Conservation (phyloP, 2,888 invertebrate species). For the Gerosis bhagava region DNA sequence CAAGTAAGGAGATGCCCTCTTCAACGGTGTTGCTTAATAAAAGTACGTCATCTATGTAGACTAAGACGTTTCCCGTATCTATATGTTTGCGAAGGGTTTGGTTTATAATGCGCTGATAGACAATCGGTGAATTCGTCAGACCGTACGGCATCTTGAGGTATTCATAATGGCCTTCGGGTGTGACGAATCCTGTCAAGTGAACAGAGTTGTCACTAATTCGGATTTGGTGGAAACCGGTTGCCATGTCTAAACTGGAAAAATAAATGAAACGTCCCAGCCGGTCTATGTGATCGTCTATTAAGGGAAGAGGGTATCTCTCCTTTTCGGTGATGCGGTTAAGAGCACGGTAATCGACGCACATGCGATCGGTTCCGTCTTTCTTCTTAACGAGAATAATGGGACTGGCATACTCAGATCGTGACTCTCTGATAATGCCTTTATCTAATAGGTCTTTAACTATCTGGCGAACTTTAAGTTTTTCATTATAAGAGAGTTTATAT, state of each 20-base stretch:
- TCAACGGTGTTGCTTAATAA: not conserved
- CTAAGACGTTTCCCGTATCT: slow-evolving; percentile 14
- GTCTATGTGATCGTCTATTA: too few species aligned
- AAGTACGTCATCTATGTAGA: slow-evolving; percentile 5
- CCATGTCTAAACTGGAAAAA: not conserved
- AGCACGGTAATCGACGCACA: not conserved
- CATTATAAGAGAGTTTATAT: not conserved
- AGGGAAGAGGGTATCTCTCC: not conserved
- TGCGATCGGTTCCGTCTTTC: not conserved
- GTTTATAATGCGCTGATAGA: slow-evolving; percentile 3
- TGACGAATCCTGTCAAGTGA: not conserved
- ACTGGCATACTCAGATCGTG: not conserved
- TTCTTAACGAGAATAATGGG: not conserved
- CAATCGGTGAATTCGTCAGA: not conserved
- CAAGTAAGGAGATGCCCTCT: not conserved
- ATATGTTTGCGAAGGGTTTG: not conserved
- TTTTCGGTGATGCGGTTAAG: not conserved
- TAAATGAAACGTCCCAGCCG: not conserved
- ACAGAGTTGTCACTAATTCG: not conserved
- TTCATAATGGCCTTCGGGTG: slow-evolving; percentile 1
- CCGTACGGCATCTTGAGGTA: too few species aligned
- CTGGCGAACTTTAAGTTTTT: not conserved
- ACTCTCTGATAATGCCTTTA: not conserved
- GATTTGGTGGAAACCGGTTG: not conserved
- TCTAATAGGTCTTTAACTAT: not conserved